Evolutionary conservation across 2,113 vertebrate genomes (phyloP).

Genomic region (Seriola dumerili): DNA sequence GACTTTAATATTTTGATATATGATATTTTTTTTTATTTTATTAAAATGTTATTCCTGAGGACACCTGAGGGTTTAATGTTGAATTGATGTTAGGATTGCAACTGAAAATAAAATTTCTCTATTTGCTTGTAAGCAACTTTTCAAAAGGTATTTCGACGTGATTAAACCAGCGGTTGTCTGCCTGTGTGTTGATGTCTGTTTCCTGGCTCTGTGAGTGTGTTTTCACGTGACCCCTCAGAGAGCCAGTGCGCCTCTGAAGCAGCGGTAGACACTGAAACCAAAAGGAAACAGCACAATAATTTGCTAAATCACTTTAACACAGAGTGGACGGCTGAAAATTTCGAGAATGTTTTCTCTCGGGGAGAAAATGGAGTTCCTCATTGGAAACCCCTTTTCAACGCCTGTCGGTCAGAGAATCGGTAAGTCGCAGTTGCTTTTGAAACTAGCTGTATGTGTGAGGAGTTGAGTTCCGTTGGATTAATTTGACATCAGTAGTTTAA

Average conservation of each 20-base stretch:
- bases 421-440: constrained; percentile 75
- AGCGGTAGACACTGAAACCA: constrained; percentile 24
- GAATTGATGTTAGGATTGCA: background rate
- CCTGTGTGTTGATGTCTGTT: background rate
- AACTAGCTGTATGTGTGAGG: background rate
- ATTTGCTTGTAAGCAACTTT: background rate
- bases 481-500: background rate
- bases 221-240: constrained; percentile 69
- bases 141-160: background rate
- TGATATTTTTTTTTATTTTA: too few species aligned
- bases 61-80: too few species aligned
- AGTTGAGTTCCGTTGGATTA: constrained; percentile 1
- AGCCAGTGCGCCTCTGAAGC: constrained; percentile 30
- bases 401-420: constrained; percentile 94
- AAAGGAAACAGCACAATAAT: constrained; percentile 26
- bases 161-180: background rate
- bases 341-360: constrained; percentile 76
- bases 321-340: background rate
- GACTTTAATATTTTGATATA: too few species aligned
- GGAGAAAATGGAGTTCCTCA: constrained; percentile 90
- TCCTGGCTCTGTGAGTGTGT: background rate
- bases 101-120: background rate
- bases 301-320: rapidly evolving
- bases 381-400: constrained; percentile 91
- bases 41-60: too few species aligned